Evolutionary conservation across 2,113 vertebrate species (phyloP).

Genomic region (Sakesphorus luctuosus): DNA sequence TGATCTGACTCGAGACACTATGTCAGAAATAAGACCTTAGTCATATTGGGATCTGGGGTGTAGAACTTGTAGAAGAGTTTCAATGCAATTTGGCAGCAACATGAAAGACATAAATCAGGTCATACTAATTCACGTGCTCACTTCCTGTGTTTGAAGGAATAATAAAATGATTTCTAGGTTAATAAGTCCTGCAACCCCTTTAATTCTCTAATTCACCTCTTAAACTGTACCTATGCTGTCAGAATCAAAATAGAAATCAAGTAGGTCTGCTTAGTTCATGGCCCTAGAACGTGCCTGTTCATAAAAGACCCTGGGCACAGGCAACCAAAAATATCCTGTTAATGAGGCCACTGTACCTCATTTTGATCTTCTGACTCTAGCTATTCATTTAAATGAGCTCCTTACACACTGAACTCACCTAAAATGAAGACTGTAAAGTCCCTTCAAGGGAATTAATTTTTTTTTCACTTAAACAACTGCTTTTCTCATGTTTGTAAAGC

Average conservation of each 20-base stretch:
- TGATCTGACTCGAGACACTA: not conserved
- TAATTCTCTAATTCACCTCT: not conserved
- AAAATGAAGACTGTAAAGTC: constrained; percentile 3
- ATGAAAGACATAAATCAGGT: not conserved
- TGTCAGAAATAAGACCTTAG: not conserved
- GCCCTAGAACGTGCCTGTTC: not conserved
- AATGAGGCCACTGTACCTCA: not conserved
- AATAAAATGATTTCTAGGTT: not conserved
- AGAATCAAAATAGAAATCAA: not conserved
- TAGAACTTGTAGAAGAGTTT: not conserved
- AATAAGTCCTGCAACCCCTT: not conserved
- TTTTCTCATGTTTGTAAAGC: not conserved
- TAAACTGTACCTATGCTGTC: not conserved
- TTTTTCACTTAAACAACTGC: not conserved
- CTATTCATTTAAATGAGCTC: constrained; percentile 8
- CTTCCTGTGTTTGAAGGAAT: not conserved
- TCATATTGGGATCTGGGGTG: not conserved
- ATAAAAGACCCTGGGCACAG: not conserved
- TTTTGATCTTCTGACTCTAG: constrained; percentile 35
- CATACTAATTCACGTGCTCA: not conserved
- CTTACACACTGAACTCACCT: not conserved
- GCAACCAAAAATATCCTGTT: not conserved
- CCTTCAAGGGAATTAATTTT: not conserved
- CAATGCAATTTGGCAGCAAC: not conserved
- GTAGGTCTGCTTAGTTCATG: not conserved